Percentiles rank a stretch among this genome's conserved stretches.
Evolutionary conservation across 2,113 vertebrate species (phyloP).

Genomic region (Limnothrissa miodon): DNA sequence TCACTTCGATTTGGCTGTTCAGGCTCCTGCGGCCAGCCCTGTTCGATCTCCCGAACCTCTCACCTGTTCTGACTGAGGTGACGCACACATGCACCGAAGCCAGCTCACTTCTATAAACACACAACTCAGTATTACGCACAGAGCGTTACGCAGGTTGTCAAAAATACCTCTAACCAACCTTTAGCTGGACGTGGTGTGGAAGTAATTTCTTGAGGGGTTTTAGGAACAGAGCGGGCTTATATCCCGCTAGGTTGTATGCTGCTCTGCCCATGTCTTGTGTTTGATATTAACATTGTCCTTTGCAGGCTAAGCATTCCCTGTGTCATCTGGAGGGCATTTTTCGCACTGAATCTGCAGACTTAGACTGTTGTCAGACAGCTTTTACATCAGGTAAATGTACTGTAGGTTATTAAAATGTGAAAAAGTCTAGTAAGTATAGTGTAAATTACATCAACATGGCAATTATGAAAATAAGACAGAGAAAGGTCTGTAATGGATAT

Average conservation of each 20-base stretch:
- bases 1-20: conserved; percentile 66
- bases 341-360: conserved; percentile 1
- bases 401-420: background rate
- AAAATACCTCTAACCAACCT: background rate
- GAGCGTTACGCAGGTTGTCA: background rate
- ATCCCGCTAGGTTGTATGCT: too few species aligned
- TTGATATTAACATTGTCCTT: background rate
- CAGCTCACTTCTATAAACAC: background rate
- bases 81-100: conserved; percentile 31
- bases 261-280: too few species aligned
- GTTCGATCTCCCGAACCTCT: conserved; percentile 59
- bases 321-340: conserved; percentile 27
- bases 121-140: background rate
- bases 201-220: too few species aligned
- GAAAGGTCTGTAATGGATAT: background rate
- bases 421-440: background rate
- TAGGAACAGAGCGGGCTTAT: too few species aligned
- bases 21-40: conserved; percentile 60
- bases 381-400: background rate
- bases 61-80: conserved; percentile 33
- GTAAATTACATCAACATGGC: background rate
- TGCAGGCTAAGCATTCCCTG: conserved; percentile 33
- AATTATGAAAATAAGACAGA: background rate
- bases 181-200: too few species aligned
- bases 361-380: background rate